Base-by-base conservation (phyloP, 2,113 vertebrate genomes). In the Forbesichthys papilliferus region DNA sequence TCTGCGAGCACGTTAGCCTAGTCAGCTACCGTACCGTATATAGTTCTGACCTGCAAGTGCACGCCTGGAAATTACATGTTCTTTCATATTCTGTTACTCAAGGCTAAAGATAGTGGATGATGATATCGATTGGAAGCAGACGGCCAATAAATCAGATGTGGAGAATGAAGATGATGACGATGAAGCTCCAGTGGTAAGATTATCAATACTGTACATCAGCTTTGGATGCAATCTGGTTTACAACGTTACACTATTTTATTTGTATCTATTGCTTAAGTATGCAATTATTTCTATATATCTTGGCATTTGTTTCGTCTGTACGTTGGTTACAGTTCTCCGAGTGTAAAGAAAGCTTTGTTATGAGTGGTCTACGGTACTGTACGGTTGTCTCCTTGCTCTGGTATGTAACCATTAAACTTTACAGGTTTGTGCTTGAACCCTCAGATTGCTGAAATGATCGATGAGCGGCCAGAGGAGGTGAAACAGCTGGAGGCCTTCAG, bases 21-120 rank as follows among this genome's bases (percentile, higher is more conserved):
- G n/a, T 27, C 46, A 60, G 12, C 20, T 6, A 11, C 33, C 12
- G 58, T 13, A 27, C 1, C 27, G 27, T 33, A 13, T 60, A 42
- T 5, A 42, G 36, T 8, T 42, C 36, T 42, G 36, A 8, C 36
- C 36, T 42, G 36, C 5, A 42, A 7, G 36, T 42, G 36, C 4
- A 42, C 36, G 33, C 57, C 33, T 59, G 60, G 48, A 7, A 48
- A 48, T 16, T n/a, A 9, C 2, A 3, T 5, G 48, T 42, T 18
- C 11, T 62, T 51, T 47, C 27, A n/a, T 11, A 18, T 48, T 3
- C 12, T 69, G 4, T 53, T 16, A 10, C 11, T 81, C 1, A 65
- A 99, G 97, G 74, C 95, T 99, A 85, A 95, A 95, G 47, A 98
- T 99, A 71, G 97, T 98, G 55, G 97, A 99, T 54, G 96, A 98